Base-by-base conservation (phyloP, 2,888 invertebrate species). In the Proisotoma minuta region DNA sequence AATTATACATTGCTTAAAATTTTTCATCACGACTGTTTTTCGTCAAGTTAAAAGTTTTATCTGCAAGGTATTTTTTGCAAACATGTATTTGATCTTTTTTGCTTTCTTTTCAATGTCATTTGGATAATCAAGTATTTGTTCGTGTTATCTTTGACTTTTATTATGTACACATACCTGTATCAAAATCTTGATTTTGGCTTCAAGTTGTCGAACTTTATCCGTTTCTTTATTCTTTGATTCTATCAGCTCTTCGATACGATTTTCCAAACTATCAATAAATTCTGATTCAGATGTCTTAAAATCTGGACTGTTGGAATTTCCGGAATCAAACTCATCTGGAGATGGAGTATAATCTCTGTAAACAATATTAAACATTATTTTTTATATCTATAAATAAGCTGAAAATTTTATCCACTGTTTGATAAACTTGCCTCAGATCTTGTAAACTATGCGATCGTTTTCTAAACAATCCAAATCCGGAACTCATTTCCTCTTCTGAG, bases 301-400 rank as follows among this genome's bases (percentile, higher is more conserved):
- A 53, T 73, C 71, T 24, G 71, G 71, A 62, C 71, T 72, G 63
- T 73, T 71, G 54, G 72, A 71, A 65, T 67, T 67, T 47, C 62
- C 65, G n/a, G 70, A 68, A 57, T 71, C 71, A 49, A 67, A 65
- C 39, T 66, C 70, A 58, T 68, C 69, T 18, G 70, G 71, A 27
- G 71, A 73, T 54, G 71, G 66, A 10, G 68, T 68, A 43, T 64
- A 70, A 65, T 73, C 73, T 57, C 73, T 72, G 57, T 12, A 59
- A 49, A 53, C 34, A n/a, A 47, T 47, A 10, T 5, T 10, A 47
- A 18, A 10, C 5, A 47, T 8, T 8, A 10, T 10, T 47, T 47
- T 18, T 47, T n/a, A 47, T 29, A 3, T 52, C 18, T 3, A 26
- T n/a, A 12, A 28, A 39, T 39, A 18, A 23, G 8, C 22, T 10